Base-by-base conservation (phyloP, 2,888 invertebrate genomes). In the Amphipoea lucens region DNA sequence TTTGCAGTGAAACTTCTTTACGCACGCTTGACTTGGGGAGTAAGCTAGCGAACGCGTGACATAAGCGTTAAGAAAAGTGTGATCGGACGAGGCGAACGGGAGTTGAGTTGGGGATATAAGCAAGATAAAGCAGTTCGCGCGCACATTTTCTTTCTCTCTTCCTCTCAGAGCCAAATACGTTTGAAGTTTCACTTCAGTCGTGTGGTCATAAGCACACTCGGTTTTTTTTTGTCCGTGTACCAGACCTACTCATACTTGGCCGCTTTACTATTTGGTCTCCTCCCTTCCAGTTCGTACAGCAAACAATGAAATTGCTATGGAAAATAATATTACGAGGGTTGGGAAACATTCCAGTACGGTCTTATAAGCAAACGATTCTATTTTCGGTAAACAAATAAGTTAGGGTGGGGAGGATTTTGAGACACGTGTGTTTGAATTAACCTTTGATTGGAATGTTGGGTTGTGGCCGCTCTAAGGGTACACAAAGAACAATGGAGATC, bases 231-330 rank as follows among this genome's bases (percentile, higher is more conserved):
- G 1, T 29, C 1, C 29, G 7, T 67, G 7, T 9, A 0, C 7
- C 23, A 23, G 40, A n/a, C 2, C 20, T 14, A 7, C 7, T 63
- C 36, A 11, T 12, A 36, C 20, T 20, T 23, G 20, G 20, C 20
- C 20, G 11, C 6, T 45, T 71, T 69, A 40, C 60, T 81, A 81
- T 83, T 76, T 85, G 29, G 17, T 23, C 63, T 9, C 51, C 20
- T 29, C 68, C 48, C 17, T n/a, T 11, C 40, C 40, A 11, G 81
- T 81, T 73, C 72, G 20, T 9, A 40, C 12, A 7, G 76, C 72
- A 83, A 85, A 83, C 81, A 83, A 83, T 76, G 68, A 45, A 68
- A 85, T 83, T 85, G 81, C 83, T 60, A 73, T 69, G 81, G 71
- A 68, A 81, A 81, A 85, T 81, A 76, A 72, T 72, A 85, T 81